Base-by-base conservation (phyloP, 2,888 invertebrate genomes). In the Conistra vaccinii region DNA sequence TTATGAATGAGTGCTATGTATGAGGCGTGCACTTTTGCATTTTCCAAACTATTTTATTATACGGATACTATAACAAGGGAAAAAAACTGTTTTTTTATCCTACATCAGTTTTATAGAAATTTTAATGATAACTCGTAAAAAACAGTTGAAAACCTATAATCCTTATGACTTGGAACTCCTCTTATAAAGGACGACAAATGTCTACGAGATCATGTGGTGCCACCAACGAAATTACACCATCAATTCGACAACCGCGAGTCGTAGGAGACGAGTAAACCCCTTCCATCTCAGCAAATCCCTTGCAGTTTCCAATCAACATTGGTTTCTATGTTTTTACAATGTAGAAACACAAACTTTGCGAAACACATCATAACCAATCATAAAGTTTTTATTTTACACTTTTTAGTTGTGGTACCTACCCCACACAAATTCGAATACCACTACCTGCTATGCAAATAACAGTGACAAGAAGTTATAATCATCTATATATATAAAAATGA, bases 161-260 rank as follows among this genome's bases (percentile, higher is more conserved):
- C 17, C 51, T 29, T 39, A 45, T 39, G 45, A 58, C 14, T 79
- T 58, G n/a, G 17, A 53, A 14, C n/a, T 29, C 20, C n/a, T 29
- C 26, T 29, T 73, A 51, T 35, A 73, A 39, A 32, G 3, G 58
- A 60, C 53, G 39, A 78, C 20, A 39, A 60, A 79, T 78, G 29
- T 23, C 29, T 17, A 26, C 23, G 32, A 63, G 26, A 32, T 45
- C 57, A 42, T 69, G 69, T 60, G 81, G 68, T 65, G 39, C 58
- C 55, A 60, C 65, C 23, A 42, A 35, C 48, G 42, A 69, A 81
- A 79, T 69, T 79, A 81, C 39, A 12, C n/a, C 42, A 79, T 81
- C 69, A 61, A 81, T 79, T 79, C 45, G 42, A 55, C 29, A 51
- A 81, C 81, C 69, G 32, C 81, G 0, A 45, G 26, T 42, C 48